Evolutionary conservation across 2,797 vertebrate species (phyloP).

Genomic region (Anguilla anguilla): DNA sequence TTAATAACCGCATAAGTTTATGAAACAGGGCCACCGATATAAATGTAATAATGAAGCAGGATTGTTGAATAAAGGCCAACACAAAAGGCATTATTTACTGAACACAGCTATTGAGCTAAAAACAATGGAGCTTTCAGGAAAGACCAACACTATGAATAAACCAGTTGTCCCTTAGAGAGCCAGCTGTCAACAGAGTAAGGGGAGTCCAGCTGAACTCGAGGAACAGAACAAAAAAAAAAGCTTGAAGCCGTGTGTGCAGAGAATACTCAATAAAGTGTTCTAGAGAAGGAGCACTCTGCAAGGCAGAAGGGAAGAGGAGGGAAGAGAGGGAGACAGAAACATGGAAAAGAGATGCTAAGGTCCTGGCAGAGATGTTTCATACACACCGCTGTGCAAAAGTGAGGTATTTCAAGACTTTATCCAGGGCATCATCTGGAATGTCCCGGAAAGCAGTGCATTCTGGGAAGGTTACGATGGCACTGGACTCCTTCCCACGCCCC

Average conservation of each 20-base stretch:
- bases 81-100: not conserved
- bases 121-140: not conserved
- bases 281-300: conserved; percentile 50
- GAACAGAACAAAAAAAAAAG: not conserved
- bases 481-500: conserved; percentile 87
- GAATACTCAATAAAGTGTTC: conserved; percentile 50
- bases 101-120: not conserved
- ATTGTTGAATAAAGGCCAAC: not conserved
- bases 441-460: conserved; percentile 88
- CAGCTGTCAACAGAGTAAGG: not conserved
- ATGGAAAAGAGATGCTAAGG: not conserved
- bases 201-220: not conserved
- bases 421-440: conserved; percentile 83
- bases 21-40: not conserved
- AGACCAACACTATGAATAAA: not conserved
- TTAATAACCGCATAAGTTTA: not conserved
- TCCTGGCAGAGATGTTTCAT: not conserved
- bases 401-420: conserved; percentile 88
- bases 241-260: conserved; percentile 48
- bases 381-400: conserved; percentile 86
- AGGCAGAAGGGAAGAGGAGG: conserved; percentile 54
- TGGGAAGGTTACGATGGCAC: conserved; percentile 93
- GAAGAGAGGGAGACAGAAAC: conserved; percentile 1
- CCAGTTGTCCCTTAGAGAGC: not conserved
- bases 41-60: not conserved